Conservation (phyloP, 2,113 vertebrate genomes). For the Platysteira castanea region DNA sequence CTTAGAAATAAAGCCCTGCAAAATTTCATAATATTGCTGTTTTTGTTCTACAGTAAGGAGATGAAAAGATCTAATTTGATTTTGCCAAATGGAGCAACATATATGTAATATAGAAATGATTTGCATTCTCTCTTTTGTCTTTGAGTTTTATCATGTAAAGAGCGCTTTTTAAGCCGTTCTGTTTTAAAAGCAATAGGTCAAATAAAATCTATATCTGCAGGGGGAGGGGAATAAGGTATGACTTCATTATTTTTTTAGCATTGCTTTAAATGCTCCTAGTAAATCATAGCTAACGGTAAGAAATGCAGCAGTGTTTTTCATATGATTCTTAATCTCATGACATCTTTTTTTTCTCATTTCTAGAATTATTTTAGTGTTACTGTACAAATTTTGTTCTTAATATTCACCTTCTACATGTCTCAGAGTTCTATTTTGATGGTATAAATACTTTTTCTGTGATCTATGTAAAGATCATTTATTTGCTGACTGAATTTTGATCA, state of each 20-base stretch:
- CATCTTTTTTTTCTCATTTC: background rate
- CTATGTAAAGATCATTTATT: background rate
- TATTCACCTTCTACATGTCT: background rate
- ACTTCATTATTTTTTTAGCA: constrained; percentile 58
- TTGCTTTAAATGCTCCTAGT: constrained; percentile 49
- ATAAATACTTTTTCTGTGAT: background rate
- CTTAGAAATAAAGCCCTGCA: constrained; percentile 78
- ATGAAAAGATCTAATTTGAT: constrained; percentile 78
- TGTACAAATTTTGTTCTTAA: background rate
- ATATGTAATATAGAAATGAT: constrained; percentile 76
- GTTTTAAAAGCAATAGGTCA: constrained; percentile 79
- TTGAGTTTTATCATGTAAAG: constrained; percentile 67
- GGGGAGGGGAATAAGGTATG: constrained; percentile 50
- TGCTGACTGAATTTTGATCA: background rate
- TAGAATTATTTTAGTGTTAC: background rate
- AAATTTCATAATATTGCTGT: constrained; percentile 82
- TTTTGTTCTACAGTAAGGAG: constrained; percentile 74
- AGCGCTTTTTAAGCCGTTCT: constrained; percentile 62
- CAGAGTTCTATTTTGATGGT: background rate
- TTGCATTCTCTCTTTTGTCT: constrained; percentile 77
- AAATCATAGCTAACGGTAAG: background rate
- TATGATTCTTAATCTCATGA: constrained; percentile 26
- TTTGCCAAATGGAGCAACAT: constrained; percentile 76
- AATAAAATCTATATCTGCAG: constrained; percentile 72
- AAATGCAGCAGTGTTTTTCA: background rate